Conservation (phyloP, 2,888 invertebrate species). For the Caenorhabditis virilis region DNA sequence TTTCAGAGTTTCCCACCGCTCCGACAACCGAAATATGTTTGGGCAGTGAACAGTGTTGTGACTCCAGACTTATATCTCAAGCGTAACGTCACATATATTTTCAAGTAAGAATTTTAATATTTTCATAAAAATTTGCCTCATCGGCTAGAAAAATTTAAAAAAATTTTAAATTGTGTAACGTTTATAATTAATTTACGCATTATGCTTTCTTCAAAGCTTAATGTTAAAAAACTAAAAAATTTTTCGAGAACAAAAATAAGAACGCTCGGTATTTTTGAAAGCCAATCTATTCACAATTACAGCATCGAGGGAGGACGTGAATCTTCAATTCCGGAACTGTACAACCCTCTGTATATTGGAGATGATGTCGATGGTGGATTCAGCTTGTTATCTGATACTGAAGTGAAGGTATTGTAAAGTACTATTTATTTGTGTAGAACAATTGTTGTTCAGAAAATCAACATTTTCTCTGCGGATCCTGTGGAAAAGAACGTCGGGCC, state of each 20-base stretch:
- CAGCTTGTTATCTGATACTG: slow-evolving; percentile 78
- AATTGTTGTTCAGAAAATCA: slow-evolving; percentile 42
- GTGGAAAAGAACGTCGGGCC: slow-evolving; percentile 76
- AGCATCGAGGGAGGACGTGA: slow-evolving; percentile 79
- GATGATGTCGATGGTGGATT: slow-evolving; percentile 84
- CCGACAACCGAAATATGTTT: slow-evolving; percentile 76
- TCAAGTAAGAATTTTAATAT: slow-evolving; percentile 71
- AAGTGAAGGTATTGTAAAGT: slow-evolving; percentile 69
- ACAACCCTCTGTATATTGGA: slow-evolving; percentile 88
- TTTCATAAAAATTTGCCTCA: neutral
- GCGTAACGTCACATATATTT: slow-evolving; percentile 83
- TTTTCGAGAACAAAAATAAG: neutral
- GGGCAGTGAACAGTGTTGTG: slow-evolving; percentile 90
- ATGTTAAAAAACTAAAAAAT: no score
- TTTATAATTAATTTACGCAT: no score
- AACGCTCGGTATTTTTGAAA: no score
- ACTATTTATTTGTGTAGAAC: neutral
- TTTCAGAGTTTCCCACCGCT: slow-evolving; percentile 47
- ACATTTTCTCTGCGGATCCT: slow-evolving; percentile 35
- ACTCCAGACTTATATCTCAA: slow-evolving; percentile 86
- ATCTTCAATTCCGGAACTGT: slow-evolving; percentile 80
- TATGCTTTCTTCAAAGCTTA: no score
- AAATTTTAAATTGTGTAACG: no score
- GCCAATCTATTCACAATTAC: no score
- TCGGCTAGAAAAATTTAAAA: no score